These are phyloP conservation scores for Venustaconcha ellipsiformis DNA, from an alignment of 1,140 invertebrate genomes.

Conservation along the genomic window DNA sequence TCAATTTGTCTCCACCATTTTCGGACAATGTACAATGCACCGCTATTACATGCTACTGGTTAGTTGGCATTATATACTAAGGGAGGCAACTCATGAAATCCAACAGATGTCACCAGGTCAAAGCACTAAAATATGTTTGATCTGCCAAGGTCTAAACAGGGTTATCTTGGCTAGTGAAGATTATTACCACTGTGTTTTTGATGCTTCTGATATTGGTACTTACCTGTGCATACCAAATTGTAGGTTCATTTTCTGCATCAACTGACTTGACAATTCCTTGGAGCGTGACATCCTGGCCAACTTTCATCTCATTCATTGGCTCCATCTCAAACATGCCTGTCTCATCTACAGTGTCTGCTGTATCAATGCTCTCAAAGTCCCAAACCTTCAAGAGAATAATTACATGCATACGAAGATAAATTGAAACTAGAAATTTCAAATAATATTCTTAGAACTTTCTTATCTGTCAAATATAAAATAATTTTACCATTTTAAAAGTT, in stretches of 20 bases:
- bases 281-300: conserved; percentile 69
- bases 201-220: conserved; percentile 2
- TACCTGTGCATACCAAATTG: conserved; percentile 82
- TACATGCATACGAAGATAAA: not conserved
- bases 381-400: conserved; percentile 74
- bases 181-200: not conserved
- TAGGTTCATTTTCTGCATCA: conserved; percentile 66
- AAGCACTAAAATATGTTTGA: too few relatives aligned
- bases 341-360: conserved; percentile 82
- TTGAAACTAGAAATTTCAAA: too few relatives aligned
- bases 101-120: too few relatives aligned
- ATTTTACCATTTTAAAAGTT: not conserved
- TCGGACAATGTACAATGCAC: not conserved
- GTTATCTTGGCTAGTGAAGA: not conserved
- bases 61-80: too few relatives aligned
- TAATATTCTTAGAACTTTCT: too few relatives aligned
- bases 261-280: conserved; percentile 73
- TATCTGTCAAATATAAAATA: not conserved
- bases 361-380: conserved; percentile 89
- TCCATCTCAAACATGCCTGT: conserved; percentile 84
- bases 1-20: not conserved
- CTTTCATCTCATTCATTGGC: conserved; percentile 82
- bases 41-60: too few relatives aligned
- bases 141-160: too few relatives aligned
- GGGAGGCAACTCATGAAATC: too few relatives aligned